Base-by-base conservation (phyloP, 2,888 invertebrate species). In the Epinotia demarniana region DNA sequence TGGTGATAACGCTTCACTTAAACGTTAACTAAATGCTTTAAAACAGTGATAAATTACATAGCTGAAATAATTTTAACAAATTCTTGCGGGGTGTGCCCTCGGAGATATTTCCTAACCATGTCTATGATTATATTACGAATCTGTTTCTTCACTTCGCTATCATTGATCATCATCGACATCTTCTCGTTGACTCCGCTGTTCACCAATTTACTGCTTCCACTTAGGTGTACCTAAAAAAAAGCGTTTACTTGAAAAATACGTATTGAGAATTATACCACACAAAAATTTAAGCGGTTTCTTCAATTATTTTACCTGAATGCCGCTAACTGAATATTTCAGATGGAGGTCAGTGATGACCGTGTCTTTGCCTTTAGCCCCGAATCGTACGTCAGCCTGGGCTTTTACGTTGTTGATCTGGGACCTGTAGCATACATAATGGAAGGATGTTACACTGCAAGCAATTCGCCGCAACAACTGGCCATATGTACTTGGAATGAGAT, bases 11-110 rank as follows among this genome's bases (percentile, higher is more conserved):
- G 39, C 9, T 39, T 39, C 39, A 39, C 39, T 39, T 9, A 39
- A 9, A 39, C 39, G 39, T 8, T 18, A 19, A 63, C 23, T 63
- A 63, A 19, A 49, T 64, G 46, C 49, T 64, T 49, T n/a, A 46
- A 46, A 11, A 49, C 23, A 63, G 18, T 63, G 43, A 39, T 27
- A 57, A 58, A n/a, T 69, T 49, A 67, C 4, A 67, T 6, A 11
- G 18, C 19, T 6, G 60, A 66, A 49, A 73, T 66, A 13, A 67
- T 73, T 5, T 60, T 39, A 11, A 73, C 27, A 39, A 73, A 60
- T 18, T 67, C 46, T 23, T 73, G n/a, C 46, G 72, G 66, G n/a
- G 72, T 73, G 39, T 67, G 66, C 8, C 66, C 72, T 39, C 27
- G 66, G 27, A 73, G 27, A n/a, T 53, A 53, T 60, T 49, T 23